Evolutionary conservation across 2,797 vertebrate species (phyloP), one percentile per base, ranked within the genome.

Genomic region (Epinephelus coioides): DNA sequence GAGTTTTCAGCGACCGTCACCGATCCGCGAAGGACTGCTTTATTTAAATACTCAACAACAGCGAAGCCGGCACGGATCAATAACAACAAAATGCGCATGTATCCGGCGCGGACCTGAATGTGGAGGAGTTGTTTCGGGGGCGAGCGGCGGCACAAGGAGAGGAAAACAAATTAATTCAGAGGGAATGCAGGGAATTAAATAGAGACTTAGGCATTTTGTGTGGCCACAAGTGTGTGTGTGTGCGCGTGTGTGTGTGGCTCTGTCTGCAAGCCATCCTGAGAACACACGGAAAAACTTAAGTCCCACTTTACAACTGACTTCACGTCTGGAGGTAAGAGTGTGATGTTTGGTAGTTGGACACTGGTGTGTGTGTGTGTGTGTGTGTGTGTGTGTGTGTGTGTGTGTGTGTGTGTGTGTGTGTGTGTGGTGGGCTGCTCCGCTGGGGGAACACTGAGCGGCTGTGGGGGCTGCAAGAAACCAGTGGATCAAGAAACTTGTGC

Each of bases 161-260:
- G 77, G 66, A 73, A 80, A 79, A 65, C 40, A 34, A 46, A 76
- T 81, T 65, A 71, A 83, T 86, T 82, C 64, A 83, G 82, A 69
- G 86, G 78, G 82, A 92, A 91, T 88, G 85, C 83, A 60, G 85
- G 73, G 91, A 91, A 89, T 94, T 94, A 91, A 92, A 91, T 86
- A 86, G 82, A 79, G 81, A 88, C 78, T 83, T 81, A 76, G 81
- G 56, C 60, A 50, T 76, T 82, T 71, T 76, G 77, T 81, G 53
- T 79, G 81, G 68, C 61, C 82, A 61, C 85, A 46, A 76, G 74
- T 73, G 83, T 62, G 76, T 46, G 70, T 34, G 23, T 43, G 34
- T 2, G 34, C 7, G 34, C 7, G 34, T 2, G 34, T 2, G 83
- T 62, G 76, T 46, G 70, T 34, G 23, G 34, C 34, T 34, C 34